Evolutionary conservation across 1,140 invertebrate species (phyloP).

Genomic region (Zaprionus inermis): DNA sequence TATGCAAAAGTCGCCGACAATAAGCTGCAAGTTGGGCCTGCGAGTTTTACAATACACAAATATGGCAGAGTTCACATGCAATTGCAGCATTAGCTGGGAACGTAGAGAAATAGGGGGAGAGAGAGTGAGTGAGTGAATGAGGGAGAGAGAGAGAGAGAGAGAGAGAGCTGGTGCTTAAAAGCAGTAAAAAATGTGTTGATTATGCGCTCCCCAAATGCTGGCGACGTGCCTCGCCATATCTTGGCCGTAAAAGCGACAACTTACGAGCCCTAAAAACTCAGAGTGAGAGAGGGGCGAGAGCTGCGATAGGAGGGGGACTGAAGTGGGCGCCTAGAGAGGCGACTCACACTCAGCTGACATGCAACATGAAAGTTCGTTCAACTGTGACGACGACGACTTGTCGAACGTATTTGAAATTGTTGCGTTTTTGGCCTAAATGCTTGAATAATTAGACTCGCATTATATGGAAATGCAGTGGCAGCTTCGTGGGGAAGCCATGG

Average conservation of each 20-base stretch:
- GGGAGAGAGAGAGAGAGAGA: background rate
- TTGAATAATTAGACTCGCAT: slow-evolving; percentile 45
- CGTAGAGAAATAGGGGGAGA: background rate
- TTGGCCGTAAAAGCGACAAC: slow-evolving; percentile 45
- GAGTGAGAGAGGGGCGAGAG: background rate
- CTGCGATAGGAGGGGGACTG: background rate
- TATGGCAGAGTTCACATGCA: slow-evolving; percentile 64
- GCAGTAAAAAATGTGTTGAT: slow-evolving; percentile 68
- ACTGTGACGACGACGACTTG: slow-evolving; percentile 32
- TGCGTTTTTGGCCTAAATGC: slow-evolving; percentile 53
- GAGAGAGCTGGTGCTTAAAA: slow-evolving; percentile 21
- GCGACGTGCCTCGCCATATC: slow-evolving; percentile 46
- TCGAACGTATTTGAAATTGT: slow-evolving; percentile 61
- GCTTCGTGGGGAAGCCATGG: background rate
- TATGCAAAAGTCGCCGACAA: slow-evolving; percentile 42
- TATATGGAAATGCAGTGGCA: slow-evolving; percentile 30
- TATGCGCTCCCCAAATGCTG: slow-evolving; percentile 35
- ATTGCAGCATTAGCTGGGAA: slow-evolving; percentile 70
- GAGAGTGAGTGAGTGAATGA: background rate
- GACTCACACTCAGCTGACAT: slow-evolving; percentile 36
- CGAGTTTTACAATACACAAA: slow-evolving; percentile 45
- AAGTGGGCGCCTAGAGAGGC: background rate
- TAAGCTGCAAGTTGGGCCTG: slow-evolving; percentile 40
- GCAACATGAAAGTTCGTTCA: slow-evolving; percentile 68
- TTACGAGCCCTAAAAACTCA: slow-evolving; percentile 61